A percentile compares a stretch with the other conserved stretches of the same genome.
Evolutionary conservation across 2,797 vertebrate genomes (phyloP).

Genomic region (Siniperca scherzeri): DNA sequence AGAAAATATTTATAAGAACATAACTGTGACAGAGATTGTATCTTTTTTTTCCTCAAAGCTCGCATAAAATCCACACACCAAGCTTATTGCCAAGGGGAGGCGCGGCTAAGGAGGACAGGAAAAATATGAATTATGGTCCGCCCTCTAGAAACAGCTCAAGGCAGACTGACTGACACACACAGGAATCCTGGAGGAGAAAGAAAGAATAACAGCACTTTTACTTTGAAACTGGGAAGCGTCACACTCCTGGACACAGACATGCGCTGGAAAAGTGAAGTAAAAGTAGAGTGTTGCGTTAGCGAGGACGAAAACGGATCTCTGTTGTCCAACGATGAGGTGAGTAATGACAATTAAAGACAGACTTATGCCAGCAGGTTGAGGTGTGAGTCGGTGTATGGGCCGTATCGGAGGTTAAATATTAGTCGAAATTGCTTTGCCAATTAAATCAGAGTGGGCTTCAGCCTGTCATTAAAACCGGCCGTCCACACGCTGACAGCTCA

Average conservation of each 20-base stretch:
- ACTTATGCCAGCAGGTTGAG: background rate
- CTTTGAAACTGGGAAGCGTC: conserved; percentile 8
- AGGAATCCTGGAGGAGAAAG: conserved; percentile 36
- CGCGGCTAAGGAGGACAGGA: conserved; percentile 81
- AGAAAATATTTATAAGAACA: background rate
- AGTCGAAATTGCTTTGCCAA: conserved; percentile 56
- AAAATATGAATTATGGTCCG: conserved; percentile 81
- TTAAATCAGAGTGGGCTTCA: conserved; percentile 57
- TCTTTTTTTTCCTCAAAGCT: background rate
- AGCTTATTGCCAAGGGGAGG: conserved; percentile 77
- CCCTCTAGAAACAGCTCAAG: conserved; percentile 85
- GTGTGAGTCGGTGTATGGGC: background rate
- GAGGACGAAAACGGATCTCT: conserved; percentile 84
- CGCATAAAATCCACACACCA: conserved; percentile 24
- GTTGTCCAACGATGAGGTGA: conserved; percentile 88
- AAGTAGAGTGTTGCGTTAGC: conserved; percentile 86
- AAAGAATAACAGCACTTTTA: conserved; percentile 13
- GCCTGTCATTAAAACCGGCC: conserved; percentile 48
- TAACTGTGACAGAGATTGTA: background rate
- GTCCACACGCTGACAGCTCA: conserved; percentile 55
- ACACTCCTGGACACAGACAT: conserved; percentile 78
- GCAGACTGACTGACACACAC: conserved; percentile 34
- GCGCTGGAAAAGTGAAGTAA: conserved; percentile 94
- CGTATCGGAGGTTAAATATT: conserved; percentile 12
- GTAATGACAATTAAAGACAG: conserved; percentile 22